Evolutionary conservation across 2,797 vertebrate species (phyloP), one percentile per base, ranked within the genome.

Genomic region (Mormyrus hasselquistii): DNA sequence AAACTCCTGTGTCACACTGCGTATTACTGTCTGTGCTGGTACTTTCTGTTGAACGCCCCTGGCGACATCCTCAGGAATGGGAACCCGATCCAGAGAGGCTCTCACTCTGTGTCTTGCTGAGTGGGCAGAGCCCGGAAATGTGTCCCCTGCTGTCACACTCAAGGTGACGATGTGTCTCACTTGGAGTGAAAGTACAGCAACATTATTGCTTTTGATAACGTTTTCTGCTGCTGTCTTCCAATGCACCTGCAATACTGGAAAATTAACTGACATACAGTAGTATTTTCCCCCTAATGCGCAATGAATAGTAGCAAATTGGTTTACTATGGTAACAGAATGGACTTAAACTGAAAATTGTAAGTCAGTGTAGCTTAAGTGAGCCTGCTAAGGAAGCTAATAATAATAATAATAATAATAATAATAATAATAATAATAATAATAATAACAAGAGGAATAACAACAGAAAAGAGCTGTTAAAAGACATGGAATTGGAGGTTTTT

Each of bases 1-100:
- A 93, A 89, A 90, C 92, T 50, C 92, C 92, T 90, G 91, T 83
- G 12, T 89, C 59, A 55, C 34, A 44, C 47, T 6, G 14, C 59
- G 29, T 34, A 57, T 88, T 22, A n/a, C 44, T 90, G 90, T 91
- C 89, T 89, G 16, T 62, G 55, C 86, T 88, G 89, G 79, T 91
- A 90, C 92, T 90, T 83, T 85, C 88, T 89, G 88, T 89, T 88
- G 49, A 50, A 7, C 6, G 82, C 38, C 83, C 91, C 91, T 89
- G 50, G 53, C 90, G 52, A 87, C 49, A n/a, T 73, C 65, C 25
- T 89, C 2, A 57, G 6, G 19, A 65, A 73, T 86, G 89, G 79
- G 3, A 14, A 65, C n/a, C 50, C 49, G 47, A 86, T 19, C 22
- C 25, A 57, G 84, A 86, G 22, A 2, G n/a, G 4, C 49, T 85